Evolutionary conservation across 2,888 invertebrate genomes (phyloP), one percentile per base, ranked within the genome.

Genomic region (Ryuthela nishihirai): DNA sequence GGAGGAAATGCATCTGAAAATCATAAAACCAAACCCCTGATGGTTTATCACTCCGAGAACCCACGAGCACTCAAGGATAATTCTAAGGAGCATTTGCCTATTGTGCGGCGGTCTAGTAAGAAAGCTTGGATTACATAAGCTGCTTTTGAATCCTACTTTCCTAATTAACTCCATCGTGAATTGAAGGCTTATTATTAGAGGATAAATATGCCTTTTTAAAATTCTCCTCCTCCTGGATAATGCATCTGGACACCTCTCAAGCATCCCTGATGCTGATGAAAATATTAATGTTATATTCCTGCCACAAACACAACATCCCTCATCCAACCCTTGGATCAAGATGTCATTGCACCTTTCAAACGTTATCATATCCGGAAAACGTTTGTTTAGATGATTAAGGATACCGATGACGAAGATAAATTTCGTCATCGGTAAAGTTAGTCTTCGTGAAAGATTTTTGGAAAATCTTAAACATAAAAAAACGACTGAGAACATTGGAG

Each of bases 31-130:
- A 72, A 71, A 66, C 71, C 72, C 43, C 60, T 72, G 45, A 62
- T 72, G n/a, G 64, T 71, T 43, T 70, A 72, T 61, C 62, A 62
- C 6, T 69, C 69, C 6, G 67, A 67, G 64, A 72, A 70, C 66
- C 71, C 71, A 54, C 67, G 67, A 29, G 29, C 29, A 29, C 29
- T 29, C 29, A 29, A 29, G 29, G 9, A 29, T 29, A 9, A 29
- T 29, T 29, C 29, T 29, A 29, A 29, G 12, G 12, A 29, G 29
- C 9, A 29, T 9, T 29, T 29, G 29, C 12, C 29, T 29, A 12
- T 29, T 29, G 29, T 29, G 12, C 12, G 29, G 12, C 7, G 29
- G 17, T 17, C 1, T 17, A 39, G 12, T 18, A 39, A 39, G 5
- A n/a, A 17, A 18, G 17, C 18, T 10, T 36, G 36, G 36, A 36